Evolutionary conservation across 2,888 invertebrate species (phyloP), one percentile per base, ranked within the genome.

Genomic region (Antheraea assamensis): DNA sequence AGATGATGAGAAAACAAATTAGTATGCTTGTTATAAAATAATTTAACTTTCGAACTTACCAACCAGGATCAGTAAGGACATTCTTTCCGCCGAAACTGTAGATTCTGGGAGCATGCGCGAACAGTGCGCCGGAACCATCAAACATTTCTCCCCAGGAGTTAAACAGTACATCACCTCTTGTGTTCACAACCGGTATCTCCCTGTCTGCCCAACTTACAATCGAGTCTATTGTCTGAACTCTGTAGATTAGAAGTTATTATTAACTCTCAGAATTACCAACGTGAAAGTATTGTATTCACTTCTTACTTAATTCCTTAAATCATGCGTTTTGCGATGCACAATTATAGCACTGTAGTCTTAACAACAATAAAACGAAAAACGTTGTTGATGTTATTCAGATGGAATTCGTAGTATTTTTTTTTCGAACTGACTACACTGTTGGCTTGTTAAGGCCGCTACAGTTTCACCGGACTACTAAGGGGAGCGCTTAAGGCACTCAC

Each of bases 81-180:
- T 99, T 98, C 87, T 98, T 97, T 61, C 99, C 98, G 87, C 97
- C 98, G 89, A 99, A 99, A 80, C 99, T 99, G 93, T 98, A 98
- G 81, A 99, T 97, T 80, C 98, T 96, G 3, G 98, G 97, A 74
- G 97, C 97, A 86, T 97, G 97, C 17, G 98, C 96, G 85, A 98
- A 98, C 80, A 97, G 95, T 10, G 97, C 98, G 19, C 98, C 98
- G 73, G 97, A 97, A 10, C 98, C 98, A 76, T 96, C 97, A 88
- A 99, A 98, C 95, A 99, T 97, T 81, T 98, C 98, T 75, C 97
- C 96, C 99, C 99, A 99, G 0, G 98, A 98, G 89, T 98, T 97
- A 92, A 99, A 99, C 24, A 99, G 96, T n/a, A 98, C 96, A 85
- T 99, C 98, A 70, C 98, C 98, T 94, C 98, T 93, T 2, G 96